Conservation (phyloP, 2,797 vertebrate species). For the Moxostoma hubbsi region DNA sequence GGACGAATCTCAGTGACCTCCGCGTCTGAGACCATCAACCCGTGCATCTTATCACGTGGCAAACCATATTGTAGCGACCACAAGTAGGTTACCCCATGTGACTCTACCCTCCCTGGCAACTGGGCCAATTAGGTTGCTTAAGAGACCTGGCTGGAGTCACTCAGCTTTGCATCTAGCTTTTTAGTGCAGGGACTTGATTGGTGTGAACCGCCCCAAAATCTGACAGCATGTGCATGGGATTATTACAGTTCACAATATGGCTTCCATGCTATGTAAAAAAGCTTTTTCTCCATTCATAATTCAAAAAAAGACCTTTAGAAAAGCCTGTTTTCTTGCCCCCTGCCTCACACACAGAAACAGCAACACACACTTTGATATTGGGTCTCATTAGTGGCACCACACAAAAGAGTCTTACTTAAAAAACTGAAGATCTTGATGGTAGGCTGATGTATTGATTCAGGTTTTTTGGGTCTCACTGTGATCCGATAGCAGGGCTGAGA, state of each 20-base stretch:
- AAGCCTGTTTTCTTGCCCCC: slow-evolving; percentile 35
- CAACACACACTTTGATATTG: neutral
- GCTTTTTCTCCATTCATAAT: slow-evolving; percentile 47
- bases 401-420: neutral
- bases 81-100: too few relatives aligned
- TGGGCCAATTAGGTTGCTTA: too few relatives aligned
- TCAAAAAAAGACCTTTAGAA: slow-evolving; percentile 49
- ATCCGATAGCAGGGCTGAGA: neutral
- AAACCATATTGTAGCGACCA: too few relatives aligned
- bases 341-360: neutral
- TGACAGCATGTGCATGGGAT: too few relatives aligned
- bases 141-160: too few relatives aligned
- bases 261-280: neutral
- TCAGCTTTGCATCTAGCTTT: too few relatives aligned
- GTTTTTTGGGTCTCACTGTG: slow-evolving; percentile 12
- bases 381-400: neutral
- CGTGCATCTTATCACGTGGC: too few relatives aligned
- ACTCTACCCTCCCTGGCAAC: too few relatives aligned
- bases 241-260: neutral
- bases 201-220: too few relatives aligned
- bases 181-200: too few relatives aligned
- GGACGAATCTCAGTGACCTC: too few relatives aligned
- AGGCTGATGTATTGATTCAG: neutral
- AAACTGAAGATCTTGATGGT: neutral
- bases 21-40: too few relatives aligned